phyloP scores from a whole-genome alignment of 2,888 invertebrate species.

The Deilephila elpenor region DNA sequence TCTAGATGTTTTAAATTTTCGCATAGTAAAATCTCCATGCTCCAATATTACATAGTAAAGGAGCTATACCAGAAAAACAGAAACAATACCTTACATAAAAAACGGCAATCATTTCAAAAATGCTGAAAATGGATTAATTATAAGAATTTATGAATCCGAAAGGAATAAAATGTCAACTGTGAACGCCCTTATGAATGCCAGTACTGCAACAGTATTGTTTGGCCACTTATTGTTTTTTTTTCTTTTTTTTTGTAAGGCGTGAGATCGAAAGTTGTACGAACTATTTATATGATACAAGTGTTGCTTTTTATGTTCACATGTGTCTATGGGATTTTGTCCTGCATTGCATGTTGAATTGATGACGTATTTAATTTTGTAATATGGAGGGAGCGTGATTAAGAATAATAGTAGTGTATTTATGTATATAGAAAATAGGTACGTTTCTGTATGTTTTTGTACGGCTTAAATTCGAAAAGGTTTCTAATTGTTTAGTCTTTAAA shows the following conservation, averaged over 20 bases:
- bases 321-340: conserved; percentile 11
- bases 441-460: too few relatives aligned
- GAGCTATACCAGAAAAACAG: too few relatives aligned
- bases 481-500: too few relatives aligned
- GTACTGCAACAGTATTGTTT: conserved; percentile 12
- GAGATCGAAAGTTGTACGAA: conserved; percentile 58
- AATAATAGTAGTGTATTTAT: background rate
- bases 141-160: too few relatives aligned
- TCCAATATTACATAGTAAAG: too few relatives aligned
- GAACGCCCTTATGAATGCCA: background rate
- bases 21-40: too few relatives aligned
- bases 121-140: too few relatives aligned
- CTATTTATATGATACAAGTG: conserved; percentile 56
- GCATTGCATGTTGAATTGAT: background rate
- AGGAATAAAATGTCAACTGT: conserved; percentile 7
- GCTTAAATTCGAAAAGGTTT: too few relatives aligned
- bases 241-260: conserved; percentile 27
- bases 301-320: conserved; percentile 38
- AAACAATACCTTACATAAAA: too few relatives aligned
- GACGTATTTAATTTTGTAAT: background rate
- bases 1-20: too few relatives aligned
- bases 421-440: too few relatives aligned
- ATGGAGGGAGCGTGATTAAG: background rate
- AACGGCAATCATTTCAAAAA: too few relatives aligned
- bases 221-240: conserved; percentile 8